phyloP scores from a whole-genome alignment of 1,140 invertebrate genomes.

The Microvelia longipes region DNA sequence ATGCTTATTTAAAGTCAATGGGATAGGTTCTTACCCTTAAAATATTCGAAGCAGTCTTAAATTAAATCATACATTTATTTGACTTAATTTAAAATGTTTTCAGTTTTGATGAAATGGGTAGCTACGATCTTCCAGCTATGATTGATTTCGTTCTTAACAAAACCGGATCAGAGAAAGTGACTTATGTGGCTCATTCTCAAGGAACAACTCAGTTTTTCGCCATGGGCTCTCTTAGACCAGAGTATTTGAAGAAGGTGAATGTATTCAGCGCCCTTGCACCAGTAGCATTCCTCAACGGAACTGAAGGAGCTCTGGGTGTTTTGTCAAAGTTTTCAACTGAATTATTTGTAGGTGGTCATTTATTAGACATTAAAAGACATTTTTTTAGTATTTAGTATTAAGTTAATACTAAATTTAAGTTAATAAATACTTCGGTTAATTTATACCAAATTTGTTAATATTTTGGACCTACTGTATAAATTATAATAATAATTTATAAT shows the following conservation, averaged over 20 bases:
- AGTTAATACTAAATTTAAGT: too few species aligned
- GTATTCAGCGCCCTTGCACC: slow-evolving; percentile 32
- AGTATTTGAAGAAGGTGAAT: slow-evolving; percentile 37
- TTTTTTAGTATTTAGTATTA: too few species aligned
- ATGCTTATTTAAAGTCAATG: too few species aligned
- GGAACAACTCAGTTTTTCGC: slow-evolving; percentile 38
- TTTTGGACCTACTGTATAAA: too few species aligned
- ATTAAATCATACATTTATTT: too few species aligned
- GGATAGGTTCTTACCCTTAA: too few species aligned
- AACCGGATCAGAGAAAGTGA: slow-evolving; percentile 34
- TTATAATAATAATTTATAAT: too few species aligned
- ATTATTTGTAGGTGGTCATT: slow-evolving; percentile 11
- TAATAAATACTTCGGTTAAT: too few species aligned
- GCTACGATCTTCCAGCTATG: slow-evolving; percentile 43
- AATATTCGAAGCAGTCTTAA: too few species aligned
- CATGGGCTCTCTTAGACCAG: slow-evolving; percentile 34
- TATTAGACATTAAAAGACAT: too few species aligned
- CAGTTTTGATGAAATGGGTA: slow-evolving; percentile 46
- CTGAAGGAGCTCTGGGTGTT: slow-evolving; percentile 1
- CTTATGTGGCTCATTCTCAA: slow-evolving; percentile 44
- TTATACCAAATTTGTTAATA: too few species aligned
- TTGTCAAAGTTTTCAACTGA: slow-evolving; percentile 20
- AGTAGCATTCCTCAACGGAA: slow-evolving; percentile 23
- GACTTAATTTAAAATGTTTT: too few species aligned
- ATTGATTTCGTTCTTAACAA: slow-evolving; percentile 41